phyloP scores from a whole-genome alignment of 1,140 invertebrate species.

The Orchestia grillus region DNA sequence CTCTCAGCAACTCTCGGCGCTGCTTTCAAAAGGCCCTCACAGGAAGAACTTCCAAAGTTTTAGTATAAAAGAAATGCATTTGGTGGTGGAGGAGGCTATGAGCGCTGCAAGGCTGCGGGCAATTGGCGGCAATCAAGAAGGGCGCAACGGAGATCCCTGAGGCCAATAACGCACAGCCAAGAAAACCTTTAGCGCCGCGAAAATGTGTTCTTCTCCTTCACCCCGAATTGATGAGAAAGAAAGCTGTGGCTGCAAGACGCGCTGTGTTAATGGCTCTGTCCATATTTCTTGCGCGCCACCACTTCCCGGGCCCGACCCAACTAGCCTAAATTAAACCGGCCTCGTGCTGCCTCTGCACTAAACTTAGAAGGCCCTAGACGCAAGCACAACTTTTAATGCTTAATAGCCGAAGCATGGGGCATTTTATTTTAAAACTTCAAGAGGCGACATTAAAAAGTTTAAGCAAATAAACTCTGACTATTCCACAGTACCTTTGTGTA shows the following conservation, averaged over 20 bases:
- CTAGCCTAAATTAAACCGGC: neutral
- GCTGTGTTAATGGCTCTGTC: slow-evolving; percentile 24
- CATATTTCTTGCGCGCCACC: neutral
- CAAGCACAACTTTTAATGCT: neutral
- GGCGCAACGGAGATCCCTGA: slow-evolving; percentile 18
- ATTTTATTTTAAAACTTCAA: neutral
- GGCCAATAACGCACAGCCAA: slow-evolving; percentile 36
- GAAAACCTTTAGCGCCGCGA: neutral
- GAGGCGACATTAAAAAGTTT: neutral
- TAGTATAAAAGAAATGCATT: slow-evolving; percentile 15
- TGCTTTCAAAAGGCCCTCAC: neutral
- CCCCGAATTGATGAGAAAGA: slow-evolving; percentile 33
- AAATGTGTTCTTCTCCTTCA: neutral
- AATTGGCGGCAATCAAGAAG: slow-evolving; percentile 42
- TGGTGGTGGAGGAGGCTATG: slow-evolving; percentile 2
- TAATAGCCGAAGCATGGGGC: neutral
- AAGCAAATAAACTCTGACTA: too few species aligned
- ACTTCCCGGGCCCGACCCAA: neutral
- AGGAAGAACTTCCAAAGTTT: slow-evolving; percentile 12
- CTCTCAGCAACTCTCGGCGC: slow-evolving; percentile 1
- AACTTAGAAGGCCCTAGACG: neutral
- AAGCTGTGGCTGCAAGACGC: slow-evolving; percentile 22
- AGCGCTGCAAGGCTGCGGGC: slow-evolving; percentile 43
- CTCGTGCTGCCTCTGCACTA: neutral
- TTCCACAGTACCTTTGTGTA: too few species aligned